Percentiles rank a stretch among this genome's conserved stretches.
phyloP scores from a whole-genome alignment of 37 sponge, comb jelly and placozoan genomes.

The Beroe ovata region DNA sequence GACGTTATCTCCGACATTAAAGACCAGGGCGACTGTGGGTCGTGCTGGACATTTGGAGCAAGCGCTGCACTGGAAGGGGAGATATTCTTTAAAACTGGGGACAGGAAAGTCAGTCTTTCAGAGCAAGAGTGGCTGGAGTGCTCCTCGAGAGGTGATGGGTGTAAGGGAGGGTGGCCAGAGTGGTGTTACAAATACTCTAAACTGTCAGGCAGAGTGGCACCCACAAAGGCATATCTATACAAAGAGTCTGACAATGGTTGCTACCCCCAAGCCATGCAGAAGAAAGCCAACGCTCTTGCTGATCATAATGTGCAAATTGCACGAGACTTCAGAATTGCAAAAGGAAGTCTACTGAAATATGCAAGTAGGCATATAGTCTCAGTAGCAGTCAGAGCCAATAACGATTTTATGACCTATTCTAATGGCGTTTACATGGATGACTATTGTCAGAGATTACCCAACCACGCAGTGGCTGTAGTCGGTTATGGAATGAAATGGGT shows the following conservation, averaged over 20 bases:
- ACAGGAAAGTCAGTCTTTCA: not conserved
- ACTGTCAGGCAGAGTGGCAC: not conserved
- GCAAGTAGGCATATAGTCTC: not conserved
- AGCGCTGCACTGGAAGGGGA: too few species aligned
- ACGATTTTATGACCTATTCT: not conserved
- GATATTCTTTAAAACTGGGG: too few species aligned
- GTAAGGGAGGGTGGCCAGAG: constrained; percentile 23
- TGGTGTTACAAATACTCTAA: constrained; percentile 22
- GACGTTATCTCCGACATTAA: not conserved
- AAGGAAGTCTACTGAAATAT: not conserved
- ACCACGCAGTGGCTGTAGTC: constrained; percentile 35
- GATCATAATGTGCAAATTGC: not conserved
- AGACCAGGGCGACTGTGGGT: constrained; percentile 31
- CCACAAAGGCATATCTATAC: constrained; percentile 11
- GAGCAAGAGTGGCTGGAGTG: constrained; percentile 50
- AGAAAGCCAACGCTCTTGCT: not conserved
- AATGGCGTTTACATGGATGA: not conserved
- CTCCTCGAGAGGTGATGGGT: not conserved
- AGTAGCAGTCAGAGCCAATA: constrained; percentile 3
- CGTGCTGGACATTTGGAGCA: constrained; percentile 39
- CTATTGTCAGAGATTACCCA: not conserved
- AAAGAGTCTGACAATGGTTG: not conserved
- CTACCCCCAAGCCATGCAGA: not conserved
- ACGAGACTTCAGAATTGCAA: not conserved
- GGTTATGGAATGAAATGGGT: too few species aligned